Evolutionary conservation across 1,140 invertebrate genomes (phyloP).

Genomic region (Drosophila azteca): DNA sequence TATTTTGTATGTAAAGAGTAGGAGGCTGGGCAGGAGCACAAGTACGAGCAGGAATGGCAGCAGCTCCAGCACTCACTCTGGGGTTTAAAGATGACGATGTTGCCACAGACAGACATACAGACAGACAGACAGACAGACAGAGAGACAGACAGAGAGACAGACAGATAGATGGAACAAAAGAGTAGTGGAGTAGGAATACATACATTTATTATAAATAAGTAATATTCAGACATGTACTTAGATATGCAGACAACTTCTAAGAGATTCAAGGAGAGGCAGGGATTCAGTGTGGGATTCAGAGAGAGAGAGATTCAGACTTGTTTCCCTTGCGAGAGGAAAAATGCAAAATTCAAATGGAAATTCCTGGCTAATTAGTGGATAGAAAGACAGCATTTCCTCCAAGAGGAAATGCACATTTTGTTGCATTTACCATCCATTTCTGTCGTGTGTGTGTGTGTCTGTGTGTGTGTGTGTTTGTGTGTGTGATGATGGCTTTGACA

Average conservation of each 20-base stretch:
- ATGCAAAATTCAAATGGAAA: conserved; percentile 51
- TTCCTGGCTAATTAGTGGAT: conserved; percentile 52
- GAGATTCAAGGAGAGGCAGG: too few relatives aligned
- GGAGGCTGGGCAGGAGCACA: not conserved
- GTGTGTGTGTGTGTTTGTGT: not conserved
- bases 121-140: not conserved
- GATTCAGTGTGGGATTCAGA: not conserved
- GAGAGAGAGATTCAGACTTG: not conserved
- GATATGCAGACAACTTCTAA: conserved; percentile 30
- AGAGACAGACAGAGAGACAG: not conserved
- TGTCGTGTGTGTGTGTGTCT: not conserved
- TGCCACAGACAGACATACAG: not conserved
- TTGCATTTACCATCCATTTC: conserved; percentile 43
- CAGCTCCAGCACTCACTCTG: not conserved
- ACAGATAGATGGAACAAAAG: conserved; percentile 15
- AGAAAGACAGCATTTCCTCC: not conserved
- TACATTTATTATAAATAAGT: conserved; percentile 62
- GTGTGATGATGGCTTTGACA: conserved; percentile 31
- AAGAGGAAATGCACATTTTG: conserved; percentile 48
- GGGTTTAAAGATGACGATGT: conserved; percentile 26
- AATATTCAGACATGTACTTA: conserved; percentile 45
- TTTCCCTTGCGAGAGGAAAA: not conserved
- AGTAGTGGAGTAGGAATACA: conserved; percentile 32
- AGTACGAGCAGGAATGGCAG: not conserved
- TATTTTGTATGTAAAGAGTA: conserved; percentile 44